These are phyloP conservation scores for Aldabrachelys gigantea DNA, from an alignment of 2,113 vertebrate species.

Conservation along the genomic window DNA sequence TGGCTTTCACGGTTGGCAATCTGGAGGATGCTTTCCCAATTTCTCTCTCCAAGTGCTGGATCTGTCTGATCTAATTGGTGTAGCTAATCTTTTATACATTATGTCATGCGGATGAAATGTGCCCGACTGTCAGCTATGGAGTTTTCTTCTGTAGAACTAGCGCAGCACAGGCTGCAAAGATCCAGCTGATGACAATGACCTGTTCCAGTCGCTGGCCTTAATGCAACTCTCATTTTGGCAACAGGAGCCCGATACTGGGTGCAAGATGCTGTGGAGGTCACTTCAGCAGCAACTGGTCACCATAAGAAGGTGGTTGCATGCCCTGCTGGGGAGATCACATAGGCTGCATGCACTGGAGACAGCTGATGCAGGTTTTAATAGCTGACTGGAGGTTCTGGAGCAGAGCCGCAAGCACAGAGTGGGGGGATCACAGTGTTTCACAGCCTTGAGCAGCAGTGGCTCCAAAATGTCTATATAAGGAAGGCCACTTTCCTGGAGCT, in stretches of 20 bases:
- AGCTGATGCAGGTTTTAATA: neutral
- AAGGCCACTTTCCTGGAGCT: neutral
- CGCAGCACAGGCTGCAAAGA: rapidly evolving
- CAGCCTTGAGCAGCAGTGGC: neutral
- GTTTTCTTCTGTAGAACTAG: neutral
- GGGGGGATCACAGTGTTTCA: neutral
- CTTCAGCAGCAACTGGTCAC: rapidly evolving
- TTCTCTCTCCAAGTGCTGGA: neutral
- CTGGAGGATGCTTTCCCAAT: neutral
- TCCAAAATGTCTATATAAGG: neutral
- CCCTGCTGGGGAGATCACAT: neutral
- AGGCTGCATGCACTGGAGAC: neutral
- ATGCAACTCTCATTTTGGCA: neutral
- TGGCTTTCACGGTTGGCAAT: neutral
- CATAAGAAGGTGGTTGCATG: neutral
- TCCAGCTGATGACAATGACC: neutral
- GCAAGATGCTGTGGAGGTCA: neutral
- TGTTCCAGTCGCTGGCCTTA: neutral
- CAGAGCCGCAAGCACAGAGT: neutral
- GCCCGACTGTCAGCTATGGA: neutral
- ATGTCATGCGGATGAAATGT: neutral
- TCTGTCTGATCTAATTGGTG: neutral
- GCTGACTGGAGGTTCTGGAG: neutral
- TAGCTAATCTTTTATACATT: neutral
- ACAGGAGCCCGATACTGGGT: neutral